These are phyloP conservation scores for Drosophila varians DNA, from an alignment of 1,140 invertebrate species.

Conservation along the genomic window DNA sequence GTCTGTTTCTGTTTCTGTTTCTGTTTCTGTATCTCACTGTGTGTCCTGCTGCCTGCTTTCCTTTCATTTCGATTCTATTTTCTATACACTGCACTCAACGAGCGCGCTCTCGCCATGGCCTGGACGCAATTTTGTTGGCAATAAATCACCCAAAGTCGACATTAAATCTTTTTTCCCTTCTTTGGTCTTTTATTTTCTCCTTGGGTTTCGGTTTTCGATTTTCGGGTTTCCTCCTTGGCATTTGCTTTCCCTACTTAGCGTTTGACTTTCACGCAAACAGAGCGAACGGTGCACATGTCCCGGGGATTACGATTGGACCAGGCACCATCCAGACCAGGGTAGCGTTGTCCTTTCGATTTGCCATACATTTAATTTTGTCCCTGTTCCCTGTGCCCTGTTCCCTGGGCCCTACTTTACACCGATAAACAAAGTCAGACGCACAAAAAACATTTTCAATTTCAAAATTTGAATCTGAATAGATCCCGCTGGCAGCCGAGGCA, in stretches of 20 bases:
- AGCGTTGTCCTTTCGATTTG: conserved; percentile 39
- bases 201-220: conserved; percentile 6
- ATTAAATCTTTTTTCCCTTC: conserved; percentile 79
- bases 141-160: conserved; percentile 84
- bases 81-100: conserved; percentile 72
- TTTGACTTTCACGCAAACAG: conserved; percentile 76
- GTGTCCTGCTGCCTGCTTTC: conserved; percentile 48
- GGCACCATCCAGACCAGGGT: conserved; percentile 10
- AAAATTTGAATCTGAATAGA: conserved; percentile 32
- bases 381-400: too few relatives aligned
- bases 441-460: conserved; percentile 11
- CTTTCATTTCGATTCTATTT: conserved; percentile 77
- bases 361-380: background rate
- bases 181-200: conserved; percentile 32
- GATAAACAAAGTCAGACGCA: background rate
- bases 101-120: conserved; percentile 39
- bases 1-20: conserved; percentile 47
- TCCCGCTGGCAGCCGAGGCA: conserved; percentile 13
- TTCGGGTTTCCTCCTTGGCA: conserved; percentile 36
- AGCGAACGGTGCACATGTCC: conserved; percentile 63
- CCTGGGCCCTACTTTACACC: conserved; percentile 14
- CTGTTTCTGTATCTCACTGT: conserved; percentile 28
- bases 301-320: conserved; percentile 56
- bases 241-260: conserved; percentile 54
- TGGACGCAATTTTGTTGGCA: conserved; percentile 83